Base-by-base conservation (phyloP, 2,113 vertebrate species). In the Plestiodon gilberti region DNA sequence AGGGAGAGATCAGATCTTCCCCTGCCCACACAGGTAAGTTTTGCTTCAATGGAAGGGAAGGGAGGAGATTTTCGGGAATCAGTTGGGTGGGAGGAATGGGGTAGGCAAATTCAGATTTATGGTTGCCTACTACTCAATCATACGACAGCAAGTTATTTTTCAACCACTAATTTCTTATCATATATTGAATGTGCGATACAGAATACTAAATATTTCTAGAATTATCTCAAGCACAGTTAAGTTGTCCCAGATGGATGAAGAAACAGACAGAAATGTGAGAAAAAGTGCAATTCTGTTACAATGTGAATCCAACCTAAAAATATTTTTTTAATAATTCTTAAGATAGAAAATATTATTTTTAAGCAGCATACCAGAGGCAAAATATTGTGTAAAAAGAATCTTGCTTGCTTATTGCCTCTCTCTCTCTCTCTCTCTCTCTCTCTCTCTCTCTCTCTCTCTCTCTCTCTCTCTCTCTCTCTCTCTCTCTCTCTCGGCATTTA, bases 381-480 rank as follows among this genome's bases (percentile, higher is more conserved):
- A 52, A 65, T 20, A 92, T 35, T 65, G 52, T 73, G 18, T 85
- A 75, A 3, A 30, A 90, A 23, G 81, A 88, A 91, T n/a, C 1
- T 43, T 74, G 59, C 30, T 87, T 88, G 4, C 11, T 82, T 43
- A 2, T 1, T 57, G 79, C 1, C 52, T 83, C 40, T 40, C 11
- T 1, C 11, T 15, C 9, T 33, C 10, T 0, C 1, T 87, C 81
- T 64, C 3, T 73, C 52, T 83, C 40, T 40, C 11, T 1, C 11
- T 15, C 9, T 33, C 10, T 0, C 1, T 87, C 81, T 64, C 3
- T 1, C 55, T 86, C 33, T 86, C 78, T 0, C 1, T 87, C 81
- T 64, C 3, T 1, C 55, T 86, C 33, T 86, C 43, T 0, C 1
- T 87, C 81, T 64, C 43, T 48, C 43, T 48, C 43, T 48, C 43